Conservation (phyloP, 64 coral and sea anemone genomes). For the Montipora foliosa region DNA sequence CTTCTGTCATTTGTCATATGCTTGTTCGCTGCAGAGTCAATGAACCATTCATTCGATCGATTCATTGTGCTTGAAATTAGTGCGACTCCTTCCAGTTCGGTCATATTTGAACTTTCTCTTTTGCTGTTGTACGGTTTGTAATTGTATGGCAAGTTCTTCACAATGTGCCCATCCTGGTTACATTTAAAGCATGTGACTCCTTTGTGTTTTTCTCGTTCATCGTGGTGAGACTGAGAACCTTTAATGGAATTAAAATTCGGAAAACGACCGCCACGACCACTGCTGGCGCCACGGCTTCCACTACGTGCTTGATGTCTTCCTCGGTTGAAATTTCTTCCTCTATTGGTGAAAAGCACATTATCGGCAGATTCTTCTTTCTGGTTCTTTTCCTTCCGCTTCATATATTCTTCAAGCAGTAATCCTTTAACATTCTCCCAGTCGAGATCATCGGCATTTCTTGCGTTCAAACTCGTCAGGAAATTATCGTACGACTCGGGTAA, state of each 20-base stretch:
- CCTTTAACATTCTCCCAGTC: conserved; percentile 61
- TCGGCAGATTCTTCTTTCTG: conserved; percentile 40
- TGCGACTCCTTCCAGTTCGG: conserved; percentile 70
- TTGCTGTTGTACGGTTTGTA: conserved; percentile 33
- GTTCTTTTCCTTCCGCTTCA: conserved; percentile 57
- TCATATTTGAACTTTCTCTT: conserved; percentile 71
- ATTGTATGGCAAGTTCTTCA: conserved; percentile 65
- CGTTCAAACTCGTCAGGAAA: conserved; percentile 67
- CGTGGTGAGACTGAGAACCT: background rate
- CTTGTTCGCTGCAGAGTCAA: conserved; percentile 77
- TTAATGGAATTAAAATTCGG: background rate
- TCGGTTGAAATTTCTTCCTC: conserved; percentile 1
- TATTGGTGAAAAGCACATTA: conserved; percentile 10
- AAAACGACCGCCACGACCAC: background rate
- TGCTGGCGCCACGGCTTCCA: background rate
- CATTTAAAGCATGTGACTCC: conserved; percentile 54
- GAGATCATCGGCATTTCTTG: conserved; percentile 58
- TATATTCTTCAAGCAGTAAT: conserved; percentile 46
- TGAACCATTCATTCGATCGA: conserved; percentile 71
- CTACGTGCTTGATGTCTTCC: conserved; percentile 48
- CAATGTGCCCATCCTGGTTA: conserved; percentile 54
- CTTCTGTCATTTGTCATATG: conserved; percentile 71
- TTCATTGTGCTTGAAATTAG: conserved; percentile 66
- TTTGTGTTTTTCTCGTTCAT: conserved; percentile 52
- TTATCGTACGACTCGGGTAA: conserved; percentile 67